Evolutionary conservation across 1,140 invertebrate genomes (phyloP).

Genomic region (Lanistes nyassanus): DNA sequence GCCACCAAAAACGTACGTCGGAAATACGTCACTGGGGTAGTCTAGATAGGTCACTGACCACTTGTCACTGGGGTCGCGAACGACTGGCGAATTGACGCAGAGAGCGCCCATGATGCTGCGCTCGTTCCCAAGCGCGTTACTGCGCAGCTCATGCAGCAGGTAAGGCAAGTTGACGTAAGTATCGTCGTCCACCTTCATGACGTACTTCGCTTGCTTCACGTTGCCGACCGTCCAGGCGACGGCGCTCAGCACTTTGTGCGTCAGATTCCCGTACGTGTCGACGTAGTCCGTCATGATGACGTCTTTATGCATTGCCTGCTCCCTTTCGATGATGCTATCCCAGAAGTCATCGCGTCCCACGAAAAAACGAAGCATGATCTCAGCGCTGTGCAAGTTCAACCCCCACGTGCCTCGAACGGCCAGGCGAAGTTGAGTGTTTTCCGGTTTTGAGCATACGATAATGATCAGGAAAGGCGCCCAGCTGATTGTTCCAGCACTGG

Average conservation of each 20-base stretch:
- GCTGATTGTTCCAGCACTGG: background rate
- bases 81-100: constrained; percentile 41
- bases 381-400: background rate
- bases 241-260: constrained; percentile 86
- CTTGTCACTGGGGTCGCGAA: constrained; percentile 40
- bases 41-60: constrained; percentile 50
- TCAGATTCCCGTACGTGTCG: constrained; percentile 85
- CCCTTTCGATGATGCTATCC: constrained; percentile 68
- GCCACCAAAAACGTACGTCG: constrained; percentile 54
- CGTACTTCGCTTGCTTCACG: constrained; percentile 69
- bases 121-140: constrained; percentile 6
- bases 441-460: constrained; percentile 25
- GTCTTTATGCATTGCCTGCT: constrained; percentile 75
- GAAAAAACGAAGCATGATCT: constrained; percentile 17
- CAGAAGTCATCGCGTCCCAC: constrained; percentile 32
- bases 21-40: constrained; percentile 51
- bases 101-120: constrained; percentile 34
- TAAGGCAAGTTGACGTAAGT: constrained; percentile 68
- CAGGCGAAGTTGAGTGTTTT: constrained; percentile 22
- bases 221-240: constrained; percentile 81
- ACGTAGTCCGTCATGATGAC: constrained; percentile 82
- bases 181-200: constrained; percentile 72
- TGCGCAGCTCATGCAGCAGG: constrained; percentile 41
- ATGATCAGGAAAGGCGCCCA: constrained; percentile 9
- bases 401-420: constrained; percentile 43